Percentiles rank a stretch among this genome's conserved stretches.
Evolutionary conservation across 1,140 invertebrate genomes (phyloP).

Genomic region (Lethrus apterus): DNA sequence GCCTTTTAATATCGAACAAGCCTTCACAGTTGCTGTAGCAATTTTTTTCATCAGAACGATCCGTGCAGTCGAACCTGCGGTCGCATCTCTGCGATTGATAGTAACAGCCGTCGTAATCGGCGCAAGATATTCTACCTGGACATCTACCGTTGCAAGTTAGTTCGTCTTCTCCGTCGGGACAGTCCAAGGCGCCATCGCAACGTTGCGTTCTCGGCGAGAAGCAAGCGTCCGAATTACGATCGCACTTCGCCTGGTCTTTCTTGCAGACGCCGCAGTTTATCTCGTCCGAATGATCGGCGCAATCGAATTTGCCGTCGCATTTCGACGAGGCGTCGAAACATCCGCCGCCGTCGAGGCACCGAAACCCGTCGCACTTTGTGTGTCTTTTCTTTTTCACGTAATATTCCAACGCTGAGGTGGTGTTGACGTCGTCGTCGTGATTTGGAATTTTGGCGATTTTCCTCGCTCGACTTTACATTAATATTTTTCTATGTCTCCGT

Average conservation of each 20-base stretch:
- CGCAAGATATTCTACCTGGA: conserved; percentile 18
- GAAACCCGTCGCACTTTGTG: not conserved
- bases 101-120: conserved; percentile 16
- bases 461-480: no score
- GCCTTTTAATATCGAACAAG: conserved; percentile 1
- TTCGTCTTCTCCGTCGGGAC: conserved; percentile 23
- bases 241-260: conserved; percentile 7
- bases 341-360: not conserved
- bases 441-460: no score
- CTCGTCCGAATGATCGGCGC: conserved; percentile 19
- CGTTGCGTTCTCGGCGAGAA: conserved; percentile 10
- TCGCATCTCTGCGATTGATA: conserved; percentile 18
- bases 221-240: conserved; percentile 5
- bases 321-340: not conserved
- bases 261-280: conserved; percentile 13
- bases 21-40: conserved; percentile 8
- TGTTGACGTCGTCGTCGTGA: no score
- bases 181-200: conserved; percentile 18
- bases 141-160: conserved; percentile 18
- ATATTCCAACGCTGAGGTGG: no score
- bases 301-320: conserved; percentile 13
- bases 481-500: no score
- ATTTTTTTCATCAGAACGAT: conserved; percentile 20
- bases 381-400: no score
- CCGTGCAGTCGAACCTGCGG: conserved; percentile 15